Evolutionary conservation across 2,113 vertebrate species (phyloP), one percentile per base, ranked within the genome.

Genomic region (Danionella cerebrum): DNA sequence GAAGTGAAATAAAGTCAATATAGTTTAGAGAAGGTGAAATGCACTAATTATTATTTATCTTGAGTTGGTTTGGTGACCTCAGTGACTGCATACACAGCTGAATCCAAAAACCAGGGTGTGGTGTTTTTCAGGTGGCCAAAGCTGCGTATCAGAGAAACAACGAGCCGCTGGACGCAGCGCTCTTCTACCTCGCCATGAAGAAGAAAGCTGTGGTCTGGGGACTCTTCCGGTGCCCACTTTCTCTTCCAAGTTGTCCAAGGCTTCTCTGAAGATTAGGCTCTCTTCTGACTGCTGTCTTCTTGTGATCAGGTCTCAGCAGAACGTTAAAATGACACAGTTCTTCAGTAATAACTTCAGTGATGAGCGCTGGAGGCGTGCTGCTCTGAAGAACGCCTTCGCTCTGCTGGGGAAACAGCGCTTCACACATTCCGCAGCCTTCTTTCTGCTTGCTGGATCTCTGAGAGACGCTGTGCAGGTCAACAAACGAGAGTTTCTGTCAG

Each of bases 121-220:
- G 4, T 41, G 19, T 47, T 27, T 77, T 84, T 69, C 81, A 98
- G 96, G 95, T 99, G 71, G 96, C 96, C 73, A 98, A 97, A 87
- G 89, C 92, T 59, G 90, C 94, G 44, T 97, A 97, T 85, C 92
- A 94, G 71, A 87, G 84, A 78, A 95, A 92, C 79, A 96, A 90
- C 6, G 91, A 99, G 85, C 96, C 96, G 19, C 86, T 99, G 83
- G 96, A 99, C 33, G 94, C 94, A 2, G 95, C 95, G 35, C 88
- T 99, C 79, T 99, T 93, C 84, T 99, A 98, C 80, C 91, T 99
- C 0, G 95, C 95, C 1, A 88, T 99, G 90, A 97, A 91, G 84
- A 99, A 98, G 89, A 98, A 98, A 74, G 91, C 93, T 66, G 93
- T 99, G 67, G 91, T 98, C 66, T 99, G 96, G 96, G 96, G 96